Base-by-base conservation (phyloP, 2,888 invertebrate species). In the Steinernema carpocapsae region DNA sequence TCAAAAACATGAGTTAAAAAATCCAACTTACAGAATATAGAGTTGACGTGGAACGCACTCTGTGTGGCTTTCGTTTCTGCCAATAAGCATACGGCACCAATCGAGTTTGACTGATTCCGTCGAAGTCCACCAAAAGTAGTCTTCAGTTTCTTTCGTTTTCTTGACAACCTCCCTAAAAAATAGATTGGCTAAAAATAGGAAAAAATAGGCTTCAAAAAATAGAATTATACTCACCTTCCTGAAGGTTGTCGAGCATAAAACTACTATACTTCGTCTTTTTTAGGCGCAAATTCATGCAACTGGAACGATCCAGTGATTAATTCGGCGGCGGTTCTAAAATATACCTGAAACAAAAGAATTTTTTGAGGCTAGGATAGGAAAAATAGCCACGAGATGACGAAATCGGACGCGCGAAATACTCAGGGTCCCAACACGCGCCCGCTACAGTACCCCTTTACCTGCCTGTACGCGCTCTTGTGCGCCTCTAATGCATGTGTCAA, bases 131-230 rank as follows among this genome's bases (percentile, higher is more conserved):
- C 22, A 24, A 26, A 56, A 70, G 74, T 71, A 76, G 77, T 75
- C 86, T 86, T 86, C 86, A 87, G 85, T 84, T 86, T 86, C 84
- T 86, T 87, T 79, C 86, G 82, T 79, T 86, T 86, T 80, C 81
- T 83, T 45, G 86, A 86, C 86, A 85, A 85, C 84, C 86, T 80
- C 82, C 83, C 86, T 86, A 77, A 59, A 86, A 84, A 71, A 56
- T 17, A 26, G 78, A 76, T 52, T 52, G 52, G 51, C n/a, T 51
- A 72, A 45, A 37, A 22, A 29, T 45, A 64, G 46, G 26, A 17
- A 46, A n/a, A n/a, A n/a, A n/a, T n/a, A n/a, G n/a, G n/a, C n/a
- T n/a, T n/a, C 1, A 72, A 37, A 32, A 1, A n/a, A 14, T 24
- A 12, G 29, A 32, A 51, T 48, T 19, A 19, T 43, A 24, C 74